Conservation (phyloP, 2,113 vertebrate species). For the Oryzias javanicus region DNA sequence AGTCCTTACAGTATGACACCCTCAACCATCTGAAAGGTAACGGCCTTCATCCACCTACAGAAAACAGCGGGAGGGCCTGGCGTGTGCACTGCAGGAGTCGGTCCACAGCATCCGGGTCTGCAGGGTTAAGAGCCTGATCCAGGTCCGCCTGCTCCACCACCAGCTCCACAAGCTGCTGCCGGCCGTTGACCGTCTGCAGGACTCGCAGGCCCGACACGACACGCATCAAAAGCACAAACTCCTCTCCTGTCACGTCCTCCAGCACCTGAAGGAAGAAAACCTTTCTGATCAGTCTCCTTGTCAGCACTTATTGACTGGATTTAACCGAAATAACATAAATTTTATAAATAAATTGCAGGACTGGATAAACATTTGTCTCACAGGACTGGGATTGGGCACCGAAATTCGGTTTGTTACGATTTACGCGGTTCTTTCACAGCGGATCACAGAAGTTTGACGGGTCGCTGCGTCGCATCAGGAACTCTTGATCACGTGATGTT, state of each 20-base stretch:
- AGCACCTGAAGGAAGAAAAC: conserved; percentile 80
- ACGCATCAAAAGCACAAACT: conserved; percentile 98
- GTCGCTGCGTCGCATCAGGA: no score
- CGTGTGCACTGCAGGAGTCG: conserved; percentile 96
- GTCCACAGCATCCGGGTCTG: conserved; percentile 91
- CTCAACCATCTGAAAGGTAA: not conserved
- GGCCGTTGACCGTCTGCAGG: conserved; percentile 92
- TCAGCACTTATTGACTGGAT: not conserved
- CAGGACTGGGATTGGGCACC: no score
- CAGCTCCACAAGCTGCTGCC: conserved; percentile 93
- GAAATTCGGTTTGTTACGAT: no score
- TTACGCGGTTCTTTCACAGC: no score
- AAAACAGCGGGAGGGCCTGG: conserved; percentile 95
- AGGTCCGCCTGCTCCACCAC: conserved; percentile 95
- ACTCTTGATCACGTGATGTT: no score
- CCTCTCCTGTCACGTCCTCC: conserved; percentile 96
- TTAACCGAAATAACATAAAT: not conserved
- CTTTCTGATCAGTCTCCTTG: not conserved
- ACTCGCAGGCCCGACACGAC: conserved; percentile 87
- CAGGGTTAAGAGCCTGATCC: conserved; percentile 90
- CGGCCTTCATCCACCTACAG: conserved; percentile 74
- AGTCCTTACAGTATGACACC: no score
- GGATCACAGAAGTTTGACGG: no score
- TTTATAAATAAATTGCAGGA: no score
- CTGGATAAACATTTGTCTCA: no score